Percentiles rank a stretch among this genome's conserved stretches.
Evolutionary conservation across 2,888 invertebrate species (phyloP).

Genomic region (Drosophila paranaensis): DNA sequence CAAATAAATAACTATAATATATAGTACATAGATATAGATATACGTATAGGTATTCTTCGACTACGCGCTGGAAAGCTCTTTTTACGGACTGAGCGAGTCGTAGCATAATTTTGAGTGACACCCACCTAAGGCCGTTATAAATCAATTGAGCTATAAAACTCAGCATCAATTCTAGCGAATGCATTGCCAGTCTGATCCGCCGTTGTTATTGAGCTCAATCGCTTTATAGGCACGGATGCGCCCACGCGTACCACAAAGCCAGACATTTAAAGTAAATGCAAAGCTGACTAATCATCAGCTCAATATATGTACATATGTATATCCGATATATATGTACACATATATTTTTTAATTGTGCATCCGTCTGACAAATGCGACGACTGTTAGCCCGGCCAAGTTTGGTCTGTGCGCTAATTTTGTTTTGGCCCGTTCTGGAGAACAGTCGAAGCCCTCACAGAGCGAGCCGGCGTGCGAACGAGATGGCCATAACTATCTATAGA

Average conservation of each 20-base stretch:
- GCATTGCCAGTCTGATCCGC: conserved; percentile 22
- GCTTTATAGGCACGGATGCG: conserved; percentile 49
- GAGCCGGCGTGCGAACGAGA: conserved; percentile 16
- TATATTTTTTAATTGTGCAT: conserved; percentile 65
- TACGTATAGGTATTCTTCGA: conserved; percentile 2
- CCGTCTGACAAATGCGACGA: conserved; percentile 37
- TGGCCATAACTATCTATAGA: not conserved
- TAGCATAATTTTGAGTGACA: conserved; percentile 33
- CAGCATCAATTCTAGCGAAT: conserved; percentile 33
- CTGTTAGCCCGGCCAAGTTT: conserved; percentile 63
- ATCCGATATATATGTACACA: conserved; percentile 3
- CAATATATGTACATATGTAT: conserved; percentile 21
- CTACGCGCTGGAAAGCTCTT: conserved; percentile 24
- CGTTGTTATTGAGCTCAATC: conserved; percentile 34
- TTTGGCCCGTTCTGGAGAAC: conserved; percentile 26
- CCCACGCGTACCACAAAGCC: conserved; percentile 63
- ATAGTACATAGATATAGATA: not conserved
- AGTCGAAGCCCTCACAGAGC: conserved; percentile 8
- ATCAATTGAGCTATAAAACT: conserved; percentile 70
- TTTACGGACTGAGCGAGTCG: conserved; percentile 47
- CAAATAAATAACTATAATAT: conserved; percentile 1
- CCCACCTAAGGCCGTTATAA: conserved; percentile 72
- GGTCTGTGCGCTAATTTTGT: conserved; percentile 42
- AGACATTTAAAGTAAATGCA: conserved; percentile 48
- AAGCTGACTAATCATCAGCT: conserved; percentile 67